These are phyloP conservation scores for Diacarnus erythraeanus DNA, from an alignment of 37 sponge, comb jelly and placozoan genomes.

Conservation along the genomic window DNA sequence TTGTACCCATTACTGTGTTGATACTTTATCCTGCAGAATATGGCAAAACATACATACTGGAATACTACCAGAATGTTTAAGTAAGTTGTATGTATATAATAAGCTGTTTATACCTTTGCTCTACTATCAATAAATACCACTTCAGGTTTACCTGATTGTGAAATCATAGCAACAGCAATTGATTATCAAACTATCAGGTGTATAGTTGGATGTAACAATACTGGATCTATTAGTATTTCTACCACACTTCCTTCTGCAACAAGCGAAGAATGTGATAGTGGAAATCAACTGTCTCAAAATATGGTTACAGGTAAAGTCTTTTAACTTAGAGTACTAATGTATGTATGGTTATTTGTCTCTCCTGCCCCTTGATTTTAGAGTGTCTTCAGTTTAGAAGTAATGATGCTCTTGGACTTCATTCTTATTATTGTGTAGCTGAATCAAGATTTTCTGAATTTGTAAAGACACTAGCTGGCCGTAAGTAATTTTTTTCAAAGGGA, in stretches of 20 bases:
- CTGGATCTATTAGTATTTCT: background rate
- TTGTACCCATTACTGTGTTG: too few species aligned
- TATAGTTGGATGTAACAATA: background rate
- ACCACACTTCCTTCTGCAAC: background rate
- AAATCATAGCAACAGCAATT: background rate
- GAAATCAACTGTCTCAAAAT: too few species aligned
- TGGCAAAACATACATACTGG: conserved; percentile 15
- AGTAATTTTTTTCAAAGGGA: background rate
- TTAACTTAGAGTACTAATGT: background rate
- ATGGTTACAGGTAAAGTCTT: too few species aligned
- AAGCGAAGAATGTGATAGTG: background rate
- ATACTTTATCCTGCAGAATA: background rate
- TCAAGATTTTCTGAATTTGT: background rate
- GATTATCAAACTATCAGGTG: conserved; percentile 11
- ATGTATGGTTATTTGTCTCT: background rate
- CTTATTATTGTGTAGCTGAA: background rate
- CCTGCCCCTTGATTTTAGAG: background rate
- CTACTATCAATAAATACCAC: too few species aligned
- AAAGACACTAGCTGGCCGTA: background rate
- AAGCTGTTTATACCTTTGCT: too few species aligned
- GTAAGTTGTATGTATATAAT: too few species aligned
- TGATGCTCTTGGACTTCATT: conserved; percentile 2
- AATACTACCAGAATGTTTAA: background rate
- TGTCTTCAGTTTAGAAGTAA: background rate
- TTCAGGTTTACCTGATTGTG: conserved; percentile 1